Conservation (phyloP, 2,888 invertebrate genomes). For the Agrotis clavis region DNA sequence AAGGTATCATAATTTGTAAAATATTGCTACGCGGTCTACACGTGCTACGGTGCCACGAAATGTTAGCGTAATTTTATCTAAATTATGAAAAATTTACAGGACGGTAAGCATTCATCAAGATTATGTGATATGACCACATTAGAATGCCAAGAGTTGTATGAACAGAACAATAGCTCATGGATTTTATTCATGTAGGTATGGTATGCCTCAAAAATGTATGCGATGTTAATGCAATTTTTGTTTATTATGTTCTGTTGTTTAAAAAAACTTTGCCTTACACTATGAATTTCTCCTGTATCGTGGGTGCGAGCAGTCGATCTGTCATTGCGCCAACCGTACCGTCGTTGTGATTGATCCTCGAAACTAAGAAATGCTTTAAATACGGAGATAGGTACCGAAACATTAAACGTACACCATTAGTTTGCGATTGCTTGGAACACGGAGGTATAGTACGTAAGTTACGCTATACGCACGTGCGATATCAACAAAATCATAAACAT, state of each 20-base stretch:
- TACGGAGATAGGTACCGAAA: neutral
- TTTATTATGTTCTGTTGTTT: no score
- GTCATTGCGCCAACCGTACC: no score
- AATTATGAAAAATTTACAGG: neutral
- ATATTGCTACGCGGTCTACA: conserved; percentile 19
- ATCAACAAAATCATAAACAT: conserved; percentile 59
- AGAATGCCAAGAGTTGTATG: neutral
- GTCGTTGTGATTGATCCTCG: conserved; percentile 11
- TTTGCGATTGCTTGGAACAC: conserved; percentile 31
- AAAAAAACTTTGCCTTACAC: no score
- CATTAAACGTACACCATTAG: conserved; percentile 24
- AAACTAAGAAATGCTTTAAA: conserved; percentile 9
- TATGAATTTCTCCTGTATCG: no score
- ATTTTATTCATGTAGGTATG: neutral
- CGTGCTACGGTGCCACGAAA: conserved; percentile 23
- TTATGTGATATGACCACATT: conserved; percentile 6
- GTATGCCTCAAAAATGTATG: no score
- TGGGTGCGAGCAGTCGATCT: no score
- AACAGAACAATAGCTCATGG: neutral
- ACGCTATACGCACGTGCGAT: conserved; percentile 37
- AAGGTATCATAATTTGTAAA: conserved; percentile 3
- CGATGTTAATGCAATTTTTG: no score
- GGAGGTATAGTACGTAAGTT: conserved; percentile 27
- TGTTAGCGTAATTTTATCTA: conserved; percentile 2
- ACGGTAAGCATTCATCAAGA: conserved; percentile 10